Evolutionary conservation across 2,113 vertebrate species (phyloP), one percentile per base, ranked within the genome.

Genomic region (Sula dactylatra): DNA sequence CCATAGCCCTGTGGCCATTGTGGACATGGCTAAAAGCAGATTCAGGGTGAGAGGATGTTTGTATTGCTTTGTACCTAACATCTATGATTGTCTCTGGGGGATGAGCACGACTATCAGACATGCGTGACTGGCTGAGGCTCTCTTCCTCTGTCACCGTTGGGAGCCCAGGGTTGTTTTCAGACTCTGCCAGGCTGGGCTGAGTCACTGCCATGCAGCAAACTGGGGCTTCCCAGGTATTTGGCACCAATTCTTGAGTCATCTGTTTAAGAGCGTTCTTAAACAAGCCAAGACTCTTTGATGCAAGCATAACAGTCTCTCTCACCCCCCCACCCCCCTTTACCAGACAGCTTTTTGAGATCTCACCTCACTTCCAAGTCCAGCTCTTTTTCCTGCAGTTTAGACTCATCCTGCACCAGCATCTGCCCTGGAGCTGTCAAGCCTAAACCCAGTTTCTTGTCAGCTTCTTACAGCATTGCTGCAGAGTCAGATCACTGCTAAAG

Each of bases 131-230:
- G 89, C 93, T 76, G 44, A 86, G 56, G 20, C 77, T 93, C 55
- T 66, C 65, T 66, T 69, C 79, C 76, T 77, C 90, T 76, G 87
- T 62, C 85, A 6, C 93, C 44, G 94, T 40, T 91, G 94, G 92
- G 20, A 88, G 90, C 82, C 54, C 59, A 26, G 83, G 62, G 86
- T 76, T 94, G 96, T 94, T 90, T 86, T 40, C 95, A 88, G 72
- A 65, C 83, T 91, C 86, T 84, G 94, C 95, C 90, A 95, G 83
- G 65, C 81, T 91, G 86, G 91, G 95, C 91, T 95, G 95, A 96
- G 96, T 97, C 97, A 96, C 86, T 80, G 92, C 96, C 95, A 92
- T 94, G 94, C 95, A 95, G 97, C 97, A 97, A 96, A 93, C 96
- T 87, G 96, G 96, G 95, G 44, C 95, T 96, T 93, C 95, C 96